These are phyloP conservation scores for Drosophila simulans DNA, from an alignment of 1,140 invertebrate genomes.

Conservation along the genomic window DNA sequence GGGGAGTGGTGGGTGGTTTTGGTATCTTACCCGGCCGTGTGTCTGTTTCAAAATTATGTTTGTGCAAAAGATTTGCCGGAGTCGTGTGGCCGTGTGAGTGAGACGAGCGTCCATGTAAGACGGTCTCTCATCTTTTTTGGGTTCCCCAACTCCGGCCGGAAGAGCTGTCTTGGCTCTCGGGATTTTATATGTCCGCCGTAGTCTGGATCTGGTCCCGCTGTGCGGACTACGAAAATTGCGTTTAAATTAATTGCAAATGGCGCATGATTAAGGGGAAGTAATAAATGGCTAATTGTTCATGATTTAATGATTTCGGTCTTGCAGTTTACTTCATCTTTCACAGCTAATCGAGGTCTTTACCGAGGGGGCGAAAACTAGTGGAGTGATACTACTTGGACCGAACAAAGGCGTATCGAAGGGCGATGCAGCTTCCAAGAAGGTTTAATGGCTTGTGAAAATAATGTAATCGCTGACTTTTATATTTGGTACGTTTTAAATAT, in stretches of 20 bases:
- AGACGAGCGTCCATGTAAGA: conserved; percentile 23
- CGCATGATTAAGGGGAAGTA: conserved; percentile 81
- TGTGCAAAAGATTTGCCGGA: conserved; percentile 78
- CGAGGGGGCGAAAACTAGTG: neutral
- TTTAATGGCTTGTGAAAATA: no score
- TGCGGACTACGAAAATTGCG: conserved; percentile 74
- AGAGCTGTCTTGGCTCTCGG: conserved; percentile 58
- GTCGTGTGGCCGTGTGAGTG: conserved; percentile 15
- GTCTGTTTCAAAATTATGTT: conserved; percentile 83
- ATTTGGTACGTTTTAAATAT: no score
- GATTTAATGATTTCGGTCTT: conserved; percentile 71
- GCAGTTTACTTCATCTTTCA: conserved; percentile 27
- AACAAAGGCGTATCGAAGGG: neutral
- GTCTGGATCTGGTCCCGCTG: conserved; percentile 40
- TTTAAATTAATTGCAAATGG: conserved; percentile 83
- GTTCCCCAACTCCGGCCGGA: conserved; percentile 17
- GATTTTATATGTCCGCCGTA: conserved; percentile 57
- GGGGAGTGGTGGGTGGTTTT: conserved; percentile 2
- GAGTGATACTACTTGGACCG: neutral
- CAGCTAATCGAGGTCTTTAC: conserved; percentile 16
- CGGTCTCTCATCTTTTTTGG: conserved; percentile 53
- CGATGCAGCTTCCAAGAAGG: neutral
- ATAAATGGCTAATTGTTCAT: conserved; percentile 77
- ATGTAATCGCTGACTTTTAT: no score
- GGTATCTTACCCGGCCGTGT: conserved; percentile 55